Conservation (phyloP, 2,888 invertebrate species). For the Calameuta pallipes region DNA sequence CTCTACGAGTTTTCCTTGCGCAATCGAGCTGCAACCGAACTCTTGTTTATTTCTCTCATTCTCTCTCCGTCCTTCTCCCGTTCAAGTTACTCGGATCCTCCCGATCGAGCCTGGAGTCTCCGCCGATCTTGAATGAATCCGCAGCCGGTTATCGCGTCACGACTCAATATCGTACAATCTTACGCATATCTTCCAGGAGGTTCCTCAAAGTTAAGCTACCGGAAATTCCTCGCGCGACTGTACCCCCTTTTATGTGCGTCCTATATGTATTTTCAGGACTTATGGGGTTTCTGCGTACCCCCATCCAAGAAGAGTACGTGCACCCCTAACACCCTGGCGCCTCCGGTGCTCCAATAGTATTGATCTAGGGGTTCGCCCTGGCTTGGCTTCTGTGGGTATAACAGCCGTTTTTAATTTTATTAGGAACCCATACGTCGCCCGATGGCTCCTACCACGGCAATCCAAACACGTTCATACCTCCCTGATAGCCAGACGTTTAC, state of each 20-base stretch:
- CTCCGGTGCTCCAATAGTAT: conserved; percentile 33
- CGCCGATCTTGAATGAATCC: background rate
- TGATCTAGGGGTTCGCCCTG: conserved; percentile 42
- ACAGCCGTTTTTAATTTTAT: conserved; percentile 42
- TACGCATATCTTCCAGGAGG: background rate
- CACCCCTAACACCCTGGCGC: conserved; percentile 19
- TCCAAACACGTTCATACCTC: conserved; percentile 24
- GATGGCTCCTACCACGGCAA: conserved; percentile 27
- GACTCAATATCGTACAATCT: background rate
- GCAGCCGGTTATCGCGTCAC: background rate
- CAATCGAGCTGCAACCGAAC: background rate
- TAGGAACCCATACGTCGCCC: conserved; percentile 34
- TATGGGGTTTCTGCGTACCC: conserved; percentile 23
- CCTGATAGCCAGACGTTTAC: conserved; percentile 21
- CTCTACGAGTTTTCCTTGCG: conserved; percentile 3
- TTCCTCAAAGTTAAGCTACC: background rate
- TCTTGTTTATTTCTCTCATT: conserved; percentile 4
- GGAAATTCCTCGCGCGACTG: background rate
- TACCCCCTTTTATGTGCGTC: background rate
- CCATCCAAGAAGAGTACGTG: conserved; percentile 1
- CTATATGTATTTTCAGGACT: background rate
- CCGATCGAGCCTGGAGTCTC: background rate
- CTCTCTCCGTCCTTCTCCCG: background rate
- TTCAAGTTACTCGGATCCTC: background rate
- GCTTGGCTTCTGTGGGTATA: conserved; percentile 41